Conservation (phyloP, 2,113 vertebrate genomes). For the Danio rerio region DNA sequence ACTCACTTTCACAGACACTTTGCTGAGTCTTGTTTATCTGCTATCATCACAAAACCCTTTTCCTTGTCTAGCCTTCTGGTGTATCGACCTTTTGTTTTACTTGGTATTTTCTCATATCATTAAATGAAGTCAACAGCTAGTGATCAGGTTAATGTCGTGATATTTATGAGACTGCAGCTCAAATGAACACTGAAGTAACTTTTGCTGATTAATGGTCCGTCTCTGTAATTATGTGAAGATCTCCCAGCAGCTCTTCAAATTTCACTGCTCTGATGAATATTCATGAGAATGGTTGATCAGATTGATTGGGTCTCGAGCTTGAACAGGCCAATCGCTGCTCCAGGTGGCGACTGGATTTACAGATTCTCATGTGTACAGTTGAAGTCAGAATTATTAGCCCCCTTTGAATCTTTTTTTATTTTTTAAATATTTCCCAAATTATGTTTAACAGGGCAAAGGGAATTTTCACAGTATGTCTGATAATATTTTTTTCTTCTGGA, state of each 20-base stretch:
- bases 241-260: constrained; percentile 31
- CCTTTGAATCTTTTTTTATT: no score
- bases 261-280: constrained; percentile 26
- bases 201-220: constrained; percentile 32
- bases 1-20: no score
- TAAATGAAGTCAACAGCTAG: not conserved
- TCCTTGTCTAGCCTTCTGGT: no score
- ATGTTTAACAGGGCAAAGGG: no score
- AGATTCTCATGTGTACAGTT: not conserved
- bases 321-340: not conserved
- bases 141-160: not conserved
- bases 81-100: no score
- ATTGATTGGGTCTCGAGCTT: constrained; percentile 23
- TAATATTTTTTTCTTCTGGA: no score
- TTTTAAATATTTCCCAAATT: no score
- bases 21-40: no score
- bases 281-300: constrained; percentile 36
- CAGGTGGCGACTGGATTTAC: not conserved
- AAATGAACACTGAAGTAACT: not conserved
- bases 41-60: no score
- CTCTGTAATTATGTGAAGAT: constrained; percentile 35
- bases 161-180: not conserved
- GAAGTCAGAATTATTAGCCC: no score
- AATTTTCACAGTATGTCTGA: no score
- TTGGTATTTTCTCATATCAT: not conserved